Evolutionary conservation across 2,113 vertebrate genomes (phyloP), one percentile per base, ranked within the genome.

Genomic region (Takifugu flavidus): DNA sequence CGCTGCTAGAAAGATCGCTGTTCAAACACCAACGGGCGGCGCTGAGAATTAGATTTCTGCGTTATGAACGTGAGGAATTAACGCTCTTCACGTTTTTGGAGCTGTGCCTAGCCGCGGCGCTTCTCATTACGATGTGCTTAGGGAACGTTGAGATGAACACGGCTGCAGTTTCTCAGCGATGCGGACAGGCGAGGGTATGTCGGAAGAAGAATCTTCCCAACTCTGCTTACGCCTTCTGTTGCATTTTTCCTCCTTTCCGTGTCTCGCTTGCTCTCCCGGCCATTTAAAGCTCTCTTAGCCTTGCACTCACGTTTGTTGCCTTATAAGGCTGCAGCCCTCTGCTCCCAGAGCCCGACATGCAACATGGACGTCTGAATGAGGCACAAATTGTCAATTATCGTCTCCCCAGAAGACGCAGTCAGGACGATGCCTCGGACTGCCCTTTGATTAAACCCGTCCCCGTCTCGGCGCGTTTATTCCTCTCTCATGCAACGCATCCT

Each of bases 251-350:
- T 15, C 44, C 5, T 45, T 5, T 49, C 56, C 46, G 47, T 58
- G 14, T 45, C n/a, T 70, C 59, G 62, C 62, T 66, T 49, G 5
- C 71, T 70, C 68, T 64, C 70, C 65, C 74, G 34, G 57, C 77
- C 57, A 57, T 77, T 52, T 72, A n/a, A n/a, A n/a, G 20, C 74
- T 71, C 63, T 62, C 26, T 62, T 56, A 44, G 62, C 57, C 68
- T 65, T 63, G 42, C 47, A 25, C 68, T 82, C 87, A 79, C 65
- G 49, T 81, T 78, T 69, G 76, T 75, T 75, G 80, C 88, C 88
- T 85, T 89, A 87, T 88, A 88, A 77, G 88, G 88, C 76, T 76
- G 53, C 62, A 79, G 78, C 72, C 66, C 70, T 82, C 67, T 59
- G 53, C 78, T 74, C 79, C 67, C 72, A 54, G 42, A 59, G 69